Base-by-base conservation (phyloP, 2,113 vertebrate genomes). In the Ceuthmochares aereus region DNA sequence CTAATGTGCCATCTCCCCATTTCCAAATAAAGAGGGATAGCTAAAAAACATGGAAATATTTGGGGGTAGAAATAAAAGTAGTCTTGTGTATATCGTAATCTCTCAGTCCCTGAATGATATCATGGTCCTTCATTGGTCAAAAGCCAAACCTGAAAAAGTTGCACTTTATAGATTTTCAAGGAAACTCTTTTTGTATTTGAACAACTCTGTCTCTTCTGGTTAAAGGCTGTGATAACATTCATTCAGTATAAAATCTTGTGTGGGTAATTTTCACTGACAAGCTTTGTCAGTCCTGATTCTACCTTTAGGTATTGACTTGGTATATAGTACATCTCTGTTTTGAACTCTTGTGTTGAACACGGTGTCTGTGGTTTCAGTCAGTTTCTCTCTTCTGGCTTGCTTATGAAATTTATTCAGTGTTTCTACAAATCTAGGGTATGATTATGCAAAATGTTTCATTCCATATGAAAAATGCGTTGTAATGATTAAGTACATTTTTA, bases 41-140 rank as follows among this genome's bases (percentile, higher is more conserved):
- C 37, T 52, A 36, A 81, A 59, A 84, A 74, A 30, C 27, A 19
- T 1, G 75, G 87, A 95, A 92, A 87, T 96, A 92, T 96, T 96
- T 95, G 93, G 91, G 94, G 93, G 87, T 93, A 90, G 63, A 84
- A 94, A 49, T 72, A 87, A 90, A 76, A 80, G 25, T 11, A 89
- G 84, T 87, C 90, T 97, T 90, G 94, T 97, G 91, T 97, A 91
- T 87, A 90, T 92, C 88, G 0, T 89, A 43, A 26, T 96, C 42
- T 97, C 73, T 77, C 37, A 67, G 80, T 63, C 63, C 84, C 82
- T 87, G 95, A 96, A 98, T 97, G 97, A 96, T 95, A 96, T 96
- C 95, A 88, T 89, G 77, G 91, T 96, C 91, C 83, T 81, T 90
- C 77, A 23, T 12, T 67, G 82, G 34, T 14, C 45, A 52, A 90